Evolutionary conservation across 37 sponge, comb jelly and placozoan genomes (phyloP).

Genomic region (Agelas oroides): DNA sequence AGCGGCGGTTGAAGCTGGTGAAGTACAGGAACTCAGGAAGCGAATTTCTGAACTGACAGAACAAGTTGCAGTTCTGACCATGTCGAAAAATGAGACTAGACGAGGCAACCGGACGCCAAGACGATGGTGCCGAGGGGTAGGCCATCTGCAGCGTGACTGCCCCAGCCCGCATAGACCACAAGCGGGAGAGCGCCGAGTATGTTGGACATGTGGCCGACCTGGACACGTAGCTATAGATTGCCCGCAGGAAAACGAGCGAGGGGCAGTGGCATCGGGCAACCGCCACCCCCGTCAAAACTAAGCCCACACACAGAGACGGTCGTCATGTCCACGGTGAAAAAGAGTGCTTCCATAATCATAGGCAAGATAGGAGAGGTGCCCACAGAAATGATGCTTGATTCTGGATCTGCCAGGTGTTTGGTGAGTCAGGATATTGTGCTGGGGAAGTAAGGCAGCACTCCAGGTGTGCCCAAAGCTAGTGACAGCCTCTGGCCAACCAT

Average conservation of each 20-base stretch:
- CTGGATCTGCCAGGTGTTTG: slow-evolving; percentile 40
- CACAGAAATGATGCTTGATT: slow-evolving; percentile 55
- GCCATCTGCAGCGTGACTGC: slow-evolving; percentile 37
- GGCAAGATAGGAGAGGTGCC: slow-evolving; percentile 21
- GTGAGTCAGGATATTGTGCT: background rate
- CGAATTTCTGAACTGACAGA: slow-evolving; percentile 34
- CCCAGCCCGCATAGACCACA: background rate
- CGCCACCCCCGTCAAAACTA: slow-evolving; percentile 16
- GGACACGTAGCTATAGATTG: slow-evolving; percentile 29
- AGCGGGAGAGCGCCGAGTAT: background rate
- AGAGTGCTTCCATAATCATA: background rate
- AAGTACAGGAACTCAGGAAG: background rate
- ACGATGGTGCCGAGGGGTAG: background rate
- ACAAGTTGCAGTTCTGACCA: slow-evolving; percentile 44
- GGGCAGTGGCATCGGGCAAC: slow-evolving; percentile 33
- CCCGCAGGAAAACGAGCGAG: slow-evolving; percentile 52
- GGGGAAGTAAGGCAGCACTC: background rate
- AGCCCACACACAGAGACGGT: background rate
- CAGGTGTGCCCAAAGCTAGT: too few species aligned
- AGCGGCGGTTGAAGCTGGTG: background rate
- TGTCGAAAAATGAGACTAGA: background rate
- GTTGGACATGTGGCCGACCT: slow-evolving; percentile 15
- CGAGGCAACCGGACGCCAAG: background rate
- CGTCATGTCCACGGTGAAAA: slow-evolving; percentile 9
- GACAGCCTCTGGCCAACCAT: slow-evolving; percentile 47